Conservation (phyloP, 2,888 invertebrate genomes). For the Pachycephus smyrnensis region DNA sequence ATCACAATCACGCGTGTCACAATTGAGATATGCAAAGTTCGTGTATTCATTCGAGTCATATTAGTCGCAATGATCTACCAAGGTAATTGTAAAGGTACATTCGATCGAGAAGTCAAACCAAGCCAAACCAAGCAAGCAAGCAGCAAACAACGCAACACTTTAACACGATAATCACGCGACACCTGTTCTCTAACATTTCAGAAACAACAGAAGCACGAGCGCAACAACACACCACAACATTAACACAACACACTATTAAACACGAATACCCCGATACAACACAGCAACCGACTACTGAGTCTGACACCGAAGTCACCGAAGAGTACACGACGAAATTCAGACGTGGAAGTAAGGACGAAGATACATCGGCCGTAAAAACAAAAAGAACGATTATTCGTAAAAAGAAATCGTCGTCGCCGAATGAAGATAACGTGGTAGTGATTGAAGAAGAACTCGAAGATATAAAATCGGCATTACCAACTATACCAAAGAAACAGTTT, state of each 20-base stretch:
- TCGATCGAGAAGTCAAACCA: constrained; percentile 51
- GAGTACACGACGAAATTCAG: constrained; percentile 63
- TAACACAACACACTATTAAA: constrained; percentile 56
- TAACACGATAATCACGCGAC: constrained; percentile 49
- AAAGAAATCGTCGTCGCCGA: constrained; percentile 39
- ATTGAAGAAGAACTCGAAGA: constrained; percentile 64
- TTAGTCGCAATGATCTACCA: neutral
- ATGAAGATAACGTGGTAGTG: constrained; percentile 52
- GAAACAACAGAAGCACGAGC: constrained; percentile 63
- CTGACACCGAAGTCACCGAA: constrained; percentile 59
- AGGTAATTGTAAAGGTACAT: neutral
- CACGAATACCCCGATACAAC: constrained; percentile 50
- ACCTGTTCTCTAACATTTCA: constrained; percentile 63
- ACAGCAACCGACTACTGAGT: constrained; percentile 51
- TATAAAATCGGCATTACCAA: constrained; percentile 47
- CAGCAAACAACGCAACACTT: constrained; percentile 32
- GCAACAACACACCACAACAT: constrained; percentile 52
- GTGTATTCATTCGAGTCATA: neutral
- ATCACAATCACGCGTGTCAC: neutral
- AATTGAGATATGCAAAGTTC: neutral
- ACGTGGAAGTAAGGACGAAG: constrained; percentile 51
- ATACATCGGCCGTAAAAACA: constrained; percentile 58
- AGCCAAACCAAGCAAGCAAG: constrained; percentile 33
- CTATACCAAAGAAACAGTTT: constrained; percentile 60
- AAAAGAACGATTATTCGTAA: constrained; percentile 59